Percentiles rank a stretch among this genome's conserved stretches.
phyloP scores from a whole-genome alignment of 2,797 vertebrate species.

The Pipistrellus nathusii region DNA sequence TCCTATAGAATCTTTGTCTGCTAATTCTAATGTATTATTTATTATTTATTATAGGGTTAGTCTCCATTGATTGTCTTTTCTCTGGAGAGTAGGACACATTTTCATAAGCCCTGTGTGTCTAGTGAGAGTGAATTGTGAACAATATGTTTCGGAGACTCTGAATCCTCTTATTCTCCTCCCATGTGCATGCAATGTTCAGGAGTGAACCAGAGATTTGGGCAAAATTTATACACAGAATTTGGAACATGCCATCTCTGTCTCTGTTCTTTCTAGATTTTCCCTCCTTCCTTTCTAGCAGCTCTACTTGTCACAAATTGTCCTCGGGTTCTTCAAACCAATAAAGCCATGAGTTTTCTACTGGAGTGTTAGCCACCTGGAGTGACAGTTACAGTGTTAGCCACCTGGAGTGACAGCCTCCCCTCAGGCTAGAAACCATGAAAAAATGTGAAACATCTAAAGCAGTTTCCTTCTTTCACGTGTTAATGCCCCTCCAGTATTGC shows the following conservation, averaged over 20 bases:
- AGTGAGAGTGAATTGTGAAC: not conserved
- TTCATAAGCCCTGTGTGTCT: not conserved
- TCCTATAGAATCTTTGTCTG: not conserved
- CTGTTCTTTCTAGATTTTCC: slow-evolving; percentile 22
- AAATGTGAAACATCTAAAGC: not conserved
- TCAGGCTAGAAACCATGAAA: not conserved
- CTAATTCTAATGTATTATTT: not conserved
- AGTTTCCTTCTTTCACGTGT: not conserved
- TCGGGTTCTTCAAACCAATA: not conserved
- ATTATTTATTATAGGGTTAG: not conserved
- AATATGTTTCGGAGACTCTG: not conserved
- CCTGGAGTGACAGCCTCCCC: not conserved
- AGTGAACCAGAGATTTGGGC: not conserved
- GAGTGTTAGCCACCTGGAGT: not conserved
- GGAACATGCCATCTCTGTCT: not conserved
- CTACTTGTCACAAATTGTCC: not conserved
- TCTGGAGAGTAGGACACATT: not conserved
- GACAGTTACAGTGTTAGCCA: not conserved
- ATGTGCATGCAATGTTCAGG: not conserved
- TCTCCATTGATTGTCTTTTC: not conserved
- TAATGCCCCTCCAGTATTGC: not conserved
- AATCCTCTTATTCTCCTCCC: slow-evolving; percentile 13
- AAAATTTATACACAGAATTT: not conserved
- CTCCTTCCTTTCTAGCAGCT: not conserved
- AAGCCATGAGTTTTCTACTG: not conserved